phyloP scores from a whole-genome alignment of 2,113 vertebrate genomes.

The human (Homo sapiens) region DNA sequence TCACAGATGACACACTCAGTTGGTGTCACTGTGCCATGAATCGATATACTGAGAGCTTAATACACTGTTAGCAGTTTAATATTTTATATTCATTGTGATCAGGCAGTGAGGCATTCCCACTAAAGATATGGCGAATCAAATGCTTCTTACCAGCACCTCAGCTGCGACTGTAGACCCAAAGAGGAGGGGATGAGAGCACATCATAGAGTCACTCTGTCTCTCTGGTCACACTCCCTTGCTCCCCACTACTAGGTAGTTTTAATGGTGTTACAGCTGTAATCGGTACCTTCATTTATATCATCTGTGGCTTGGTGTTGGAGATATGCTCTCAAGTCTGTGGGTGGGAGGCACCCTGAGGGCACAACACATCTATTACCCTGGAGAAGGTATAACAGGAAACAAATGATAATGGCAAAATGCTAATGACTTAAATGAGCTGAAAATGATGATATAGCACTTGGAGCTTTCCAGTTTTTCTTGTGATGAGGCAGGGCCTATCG shows the following conservation, averaged over 20 bases:
- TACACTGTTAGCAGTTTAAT: neutral
- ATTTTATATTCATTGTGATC: neutral
- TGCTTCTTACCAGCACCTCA: neutral
- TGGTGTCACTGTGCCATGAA: neutral
- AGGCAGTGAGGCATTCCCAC: neutral
- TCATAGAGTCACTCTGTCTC: neutral
- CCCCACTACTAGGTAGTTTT: neutral
- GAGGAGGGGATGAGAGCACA: neutral
- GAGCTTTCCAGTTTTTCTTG: neutral
- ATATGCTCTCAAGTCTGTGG: neutral
- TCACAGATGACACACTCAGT: neutral
- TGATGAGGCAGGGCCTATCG: neutral
- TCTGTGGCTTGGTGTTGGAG: neutral
- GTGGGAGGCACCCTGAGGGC: conserved; percentile 42
- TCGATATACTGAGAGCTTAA: neutral
- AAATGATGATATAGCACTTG: conserved; percentile 61
- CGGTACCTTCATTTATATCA: neutral
- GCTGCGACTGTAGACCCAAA: neutral
- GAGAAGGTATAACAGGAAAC: conserved; percentile 39
- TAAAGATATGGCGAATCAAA: neutral
- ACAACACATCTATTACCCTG: conserved; percentile 38
- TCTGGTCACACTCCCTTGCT: neutral
- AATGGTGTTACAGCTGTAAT: neutral
- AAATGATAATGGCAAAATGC: conserved; percentile 64
- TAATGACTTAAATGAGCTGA: conserved; percentile 59